Percentiles rank a stretch among this genome's conserved stretches.
These are phyloP conservation scores for Campylomormyrus tamandua DNA, from an alignment of 2,113 vertebrate species.

Conservation along the genomic window DNA sequence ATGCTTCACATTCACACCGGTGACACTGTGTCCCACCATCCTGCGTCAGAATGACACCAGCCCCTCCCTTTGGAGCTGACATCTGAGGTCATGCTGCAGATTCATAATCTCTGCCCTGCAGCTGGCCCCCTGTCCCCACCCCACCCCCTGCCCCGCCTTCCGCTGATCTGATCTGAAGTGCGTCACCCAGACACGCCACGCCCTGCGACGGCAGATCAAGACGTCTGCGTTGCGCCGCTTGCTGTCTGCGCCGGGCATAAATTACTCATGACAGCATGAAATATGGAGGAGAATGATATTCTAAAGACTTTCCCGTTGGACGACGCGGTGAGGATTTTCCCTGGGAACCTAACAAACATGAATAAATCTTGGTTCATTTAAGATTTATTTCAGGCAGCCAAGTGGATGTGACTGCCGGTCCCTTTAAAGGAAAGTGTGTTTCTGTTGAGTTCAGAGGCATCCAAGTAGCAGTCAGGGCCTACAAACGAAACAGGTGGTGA, in stretches of 20 bases:
- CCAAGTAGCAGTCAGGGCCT: background rate
- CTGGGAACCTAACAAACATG: slow-evolving; percentile 15
- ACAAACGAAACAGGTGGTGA: background rate
- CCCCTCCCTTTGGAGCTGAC: background rate
- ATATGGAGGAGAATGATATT: slow-evolving; percentile 16
- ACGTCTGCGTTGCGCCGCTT: background rate
- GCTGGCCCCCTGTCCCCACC: background rate
- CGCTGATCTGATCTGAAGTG: background rate
- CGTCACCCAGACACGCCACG: background rate
- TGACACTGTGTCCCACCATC: background rate
- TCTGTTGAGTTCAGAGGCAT: background rate
- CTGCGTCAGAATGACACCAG: background rate
- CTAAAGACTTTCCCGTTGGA: slow-evolving; percentile 9
- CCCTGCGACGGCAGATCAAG: background rate
- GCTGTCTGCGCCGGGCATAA: background rate
- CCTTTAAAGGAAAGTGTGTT: background rate
- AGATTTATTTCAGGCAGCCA: slow-evolving; percentile 2
- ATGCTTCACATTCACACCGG: background rate
- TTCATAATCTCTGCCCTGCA: background rate
- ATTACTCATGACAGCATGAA: slow-evolving; percentile 10
- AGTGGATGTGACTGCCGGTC: background rate
- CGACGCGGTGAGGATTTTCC: background rate
- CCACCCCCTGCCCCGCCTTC: background rate
- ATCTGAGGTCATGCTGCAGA: background rate
- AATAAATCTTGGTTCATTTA: slow-evolving; percentile 15